Conservation (phyloP, 2,888 invertebrate species). For the Xylota segnis region DNA sequence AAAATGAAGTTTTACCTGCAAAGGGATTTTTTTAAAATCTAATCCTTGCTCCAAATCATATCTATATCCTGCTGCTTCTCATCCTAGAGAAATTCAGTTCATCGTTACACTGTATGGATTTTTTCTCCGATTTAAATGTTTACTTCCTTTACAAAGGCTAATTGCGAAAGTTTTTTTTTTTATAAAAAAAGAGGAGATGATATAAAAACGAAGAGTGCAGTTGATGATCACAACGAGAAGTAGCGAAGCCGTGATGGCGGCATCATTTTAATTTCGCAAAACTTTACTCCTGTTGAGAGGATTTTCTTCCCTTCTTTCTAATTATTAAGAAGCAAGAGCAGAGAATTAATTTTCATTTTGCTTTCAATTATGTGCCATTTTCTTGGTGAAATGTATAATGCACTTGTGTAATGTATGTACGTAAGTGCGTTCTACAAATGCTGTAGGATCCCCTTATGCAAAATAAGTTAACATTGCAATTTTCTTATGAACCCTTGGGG, state of each 20-base stretch:
- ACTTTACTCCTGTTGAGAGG: constrained; percentile 18
- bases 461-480: constrained; percentile 30
- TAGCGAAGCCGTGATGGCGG: constrained; percentile 1
- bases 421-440: neutral
- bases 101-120: neutral
- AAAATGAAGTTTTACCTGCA: constrained; percentile 3
- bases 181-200: neutral
- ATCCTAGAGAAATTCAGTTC: neutral
- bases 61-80: neutral
- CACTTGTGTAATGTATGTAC: neutral
- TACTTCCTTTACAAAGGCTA: constrained; percentile 48
- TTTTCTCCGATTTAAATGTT: constrained; percentile 17
- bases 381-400: constrained; percentile 26
- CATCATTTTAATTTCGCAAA: constrained; percentile 27
- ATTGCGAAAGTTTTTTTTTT: constrained; percentile 62
- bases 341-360: constrained; percentile 66
- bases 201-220: neutral
- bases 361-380: constrained; percentile 62
- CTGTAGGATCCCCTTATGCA: constrained; percentile 9
- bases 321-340: constrained; percentile 29
- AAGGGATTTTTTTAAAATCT: constrained; percentile 10
- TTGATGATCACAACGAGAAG: constrained; percentile 10
- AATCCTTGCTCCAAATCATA: neutral
- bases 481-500: neutral
- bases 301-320: constrained; percentile 1